These are phyloP conservation scores for Pelvicachromis taeniatus DNA, from an alignment of 2,113 vertebrate species.

Conservation along the genomic window DNA sequence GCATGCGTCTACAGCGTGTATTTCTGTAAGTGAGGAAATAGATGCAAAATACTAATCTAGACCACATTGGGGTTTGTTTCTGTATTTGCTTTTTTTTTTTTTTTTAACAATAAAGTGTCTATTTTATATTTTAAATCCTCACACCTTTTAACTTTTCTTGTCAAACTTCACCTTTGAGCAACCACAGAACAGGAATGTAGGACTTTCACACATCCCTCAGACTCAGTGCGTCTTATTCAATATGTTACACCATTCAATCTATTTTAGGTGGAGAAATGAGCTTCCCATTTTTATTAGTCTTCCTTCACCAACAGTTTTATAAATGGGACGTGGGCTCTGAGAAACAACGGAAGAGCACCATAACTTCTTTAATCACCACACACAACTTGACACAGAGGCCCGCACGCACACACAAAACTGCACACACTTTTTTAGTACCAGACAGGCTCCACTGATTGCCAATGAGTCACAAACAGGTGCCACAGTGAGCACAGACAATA, in stretches of 20 bases:
- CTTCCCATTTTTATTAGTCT: not conserved
- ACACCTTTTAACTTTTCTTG: not conserved
- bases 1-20: not conserved
- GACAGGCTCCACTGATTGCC: not conserved
- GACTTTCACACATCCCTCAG: not conserved
- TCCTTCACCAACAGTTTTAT: not conserved
- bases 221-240: not conserved
- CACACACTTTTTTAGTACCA: not conserved
- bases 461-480: conserved; percentile 25
- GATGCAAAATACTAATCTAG: not conserved
- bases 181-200: not conserved
- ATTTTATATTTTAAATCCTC: not conserved
- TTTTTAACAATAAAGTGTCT: not conserved
- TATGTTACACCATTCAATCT: not conserved
- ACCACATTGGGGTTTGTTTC: not conserved
- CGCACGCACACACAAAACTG: not conserved
- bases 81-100: not conserved
- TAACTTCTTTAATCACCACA: not conserved
- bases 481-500: conserved; percentile 30
- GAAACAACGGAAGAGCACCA: not conserved
- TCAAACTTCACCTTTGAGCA: not conserved
- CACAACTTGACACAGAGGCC: not conserved
- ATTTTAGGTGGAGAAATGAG: not conserved
- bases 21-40: conserved; percentile 1
- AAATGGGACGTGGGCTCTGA: not conserved